Conservation (phyloP, 2,888 invertebrate genomes). For the Leuctra nigra region DNA sequence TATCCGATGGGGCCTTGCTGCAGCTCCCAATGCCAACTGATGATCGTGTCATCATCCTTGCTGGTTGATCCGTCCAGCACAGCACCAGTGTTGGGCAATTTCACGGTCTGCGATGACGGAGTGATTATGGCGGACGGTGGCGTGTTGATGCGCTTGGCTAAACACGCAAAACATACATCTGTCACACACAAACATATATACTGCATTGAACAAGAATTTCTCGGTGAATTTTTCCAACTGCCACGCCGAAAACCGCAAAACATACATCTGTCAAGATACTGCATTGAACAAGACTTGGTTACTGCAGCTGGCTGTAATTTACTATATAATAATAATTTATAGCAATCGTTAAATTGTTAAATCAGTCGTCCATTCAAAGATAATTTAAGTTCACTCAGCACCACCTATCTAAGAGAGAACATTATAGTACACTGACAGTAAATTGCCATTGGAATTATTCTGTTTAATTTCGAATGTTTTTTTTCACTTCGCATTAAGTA, state of each 20-base stretch:
- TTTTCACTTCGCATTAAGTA: too few relatives aligned
- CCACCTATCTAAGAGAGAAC: too few relatives aligned
- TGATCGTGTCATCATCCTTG: conserved; percentile 68
- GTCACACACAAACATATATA: too few relatives aligned
- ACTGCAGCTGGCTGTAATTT: too few relatives aligned
- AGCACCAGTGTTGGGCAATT: conserved; percentile 82
- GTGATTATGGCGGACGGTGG: conserved; percentile 81
- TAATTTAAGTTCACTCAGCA: too few relatives aligned
- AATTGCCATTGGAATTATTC: too few relatives aligned
- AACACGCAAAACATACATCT: conserved; percentile 25
- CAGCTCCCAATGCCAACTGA: conserved; percentile 88
- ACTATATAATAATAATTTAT: too few relatives aligned
- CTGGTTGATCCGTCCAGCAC: conserved; percentile 80
- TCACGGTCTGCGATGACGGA: conserved; percentile 78
- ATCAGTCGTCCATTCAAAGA: too few relatives aligned
- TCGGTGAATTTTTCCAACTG: not conserved
- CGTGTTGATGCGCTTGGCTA: conserved; percentile 70
- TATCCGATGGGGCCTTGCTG: conserved; percentile 81
- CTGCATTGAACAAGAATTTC: not conserved
- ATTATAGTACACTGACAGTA: too few relatives aligned
- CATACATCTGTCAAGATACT: not conserved
- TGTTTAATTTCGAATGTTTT: too few relatives aligned
- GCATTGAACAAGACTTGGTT: not conserved
- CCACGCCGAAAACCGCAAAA: not conserved
- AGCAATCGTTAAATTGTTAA: too few relatives aligned